Conservation (phyloP, 2,797 vertebrate genomes). For the Gorsachius magnificus region DNA sequence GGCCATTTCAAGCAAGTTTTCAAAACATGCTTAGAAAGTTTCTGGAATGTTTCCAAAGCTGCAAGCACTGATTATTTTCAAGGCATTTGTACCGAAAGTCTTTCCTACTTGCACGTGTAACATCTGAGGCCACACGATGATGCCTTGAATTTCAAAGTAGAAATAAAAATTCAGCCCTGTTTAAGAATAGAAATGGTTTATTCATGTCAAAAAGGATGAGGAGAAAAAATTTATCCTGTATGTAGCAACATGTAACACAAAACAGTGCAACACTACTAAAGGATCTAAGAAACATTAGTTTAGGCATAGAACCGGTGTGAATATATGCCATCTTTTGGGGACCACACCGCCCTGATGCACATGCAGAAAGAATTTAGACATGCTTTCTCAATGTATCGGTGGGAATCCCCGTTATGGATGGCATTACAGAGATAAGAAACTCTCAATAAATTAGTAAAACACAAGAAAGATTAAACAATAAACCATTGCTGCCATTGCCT, state of each 20-base stretch:
- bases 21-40: background rate
- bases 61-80: background rate
- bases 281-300: background rate
- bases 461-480: background rate
- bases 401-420: background rate
- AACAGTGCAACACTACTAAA: background rate
- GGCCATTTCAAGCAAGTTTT: background rate
- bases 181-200: background rate
- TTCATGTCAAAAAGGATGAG: rapidly evolving
- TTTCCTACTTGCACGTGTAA: background rate
- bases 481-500: background rate
- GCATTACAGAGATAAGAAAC: background rate
- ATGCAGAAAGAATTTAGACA: background rate
- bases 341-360: background rate
- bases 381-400: background rate
- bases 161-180: background rate
- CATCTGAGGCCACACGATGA: background rate
- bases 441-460: background rate
- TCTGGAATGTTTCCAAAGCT: background rate
- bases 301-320: background rate
- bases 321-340: background rate
- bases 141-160: background rate
- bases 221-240: background rate
- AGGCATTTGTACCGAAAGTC: background rate
- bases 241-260: background rate